Evolutionary conservation across 1,140 invertebrate species (phyloP).

Genomic region (Ylistrum balloti): DNA sequence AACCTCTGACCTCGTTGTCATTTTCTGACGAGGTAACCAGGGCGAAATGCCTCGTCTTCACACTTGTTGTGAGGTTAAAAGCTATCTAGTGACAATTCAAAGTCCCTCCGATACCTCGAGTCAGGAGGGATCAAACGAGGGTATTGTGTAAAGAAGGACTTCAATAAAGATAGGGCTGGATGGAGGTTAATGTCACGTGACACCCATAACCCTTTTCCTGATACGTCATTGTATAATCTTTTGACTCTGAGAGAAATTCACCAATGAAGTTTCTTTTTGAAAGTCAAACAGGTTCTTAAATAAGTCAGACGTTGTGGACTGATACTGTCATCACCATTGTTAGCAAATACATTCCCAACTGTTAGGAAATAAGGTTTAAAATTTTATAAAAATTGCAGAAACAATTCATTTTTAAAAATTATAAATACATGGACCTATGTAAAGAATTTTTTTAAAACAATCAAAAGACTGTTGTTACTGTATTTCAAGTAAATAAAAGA

Average conservation of each 20-base stretch:
- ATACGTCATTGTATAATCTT: background rate
- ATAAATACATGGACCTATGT: too few species aligned
- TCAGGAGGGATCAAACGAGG: slow-evolving; percentile 4
- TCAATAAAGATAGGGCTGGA: background rate
- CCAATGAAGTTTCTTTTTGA: background rate
- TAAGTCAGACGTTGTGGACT: background rate
- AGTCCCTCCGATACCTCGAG: slow-evolving; percentile 18
- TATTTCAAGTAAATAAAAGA: too few species aligned
- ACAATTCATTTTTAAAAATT: too few species aligned
- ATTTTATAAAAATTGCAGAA: too few species aligned
- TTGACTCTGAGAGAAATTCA: background rate
- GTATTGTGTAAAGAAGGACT: slow-evolving; percentile 24
- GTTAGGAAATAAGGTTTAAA: too few species aligned
- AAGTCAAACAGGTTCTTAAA: background rate
- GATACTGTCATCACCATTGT: too few species aligned
- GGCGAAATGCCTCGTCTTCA: slow-evolving; percentile 20
- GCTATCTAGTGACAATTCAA: slow-evolving; percentile 39
- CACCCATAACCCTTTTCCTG: slow-evolving; percentile 4
- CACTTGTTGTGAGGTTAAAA: slow-evolving; percentile 34
- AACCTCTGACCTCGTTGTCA: slow-evolving; percentile 29
- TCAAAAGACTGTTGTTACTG: too few species aligned
- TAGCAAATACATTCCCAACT: too few species aligned
- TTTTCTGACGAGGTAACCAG: slow-evolving; percentile 17
- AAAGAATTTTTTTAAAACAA: too few species aligned
- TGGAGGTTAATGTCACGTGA: background rate